These are phyloP conservation scores for Cydia amplana DNA, from an alignment of 1,140 invertebrate species.

Conservation along the genomic window DNA sequence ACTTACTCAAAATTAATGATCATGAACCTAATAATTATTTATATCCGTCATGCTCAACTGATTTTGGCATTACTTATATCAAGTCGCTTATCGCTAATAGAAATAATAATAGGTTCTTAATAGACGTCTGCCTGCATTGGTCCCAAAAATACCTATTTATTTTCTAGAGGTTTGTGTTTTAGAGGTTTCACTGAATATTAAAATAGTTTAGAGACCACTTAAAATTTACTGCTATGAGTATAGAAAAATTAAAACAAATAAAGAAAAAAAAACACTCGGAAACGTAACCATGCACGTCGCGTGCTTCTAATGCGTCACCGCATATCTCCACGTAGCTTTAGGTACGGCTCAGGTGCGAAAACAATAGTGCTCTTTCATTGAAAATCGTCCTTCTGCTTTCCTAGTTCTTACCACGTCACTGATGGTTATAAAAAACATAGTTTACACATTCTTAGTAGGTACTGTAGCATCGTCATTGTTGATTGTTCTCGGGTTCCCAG, in stretches of 20 bases:
- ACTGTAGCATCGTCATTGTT: neutral
- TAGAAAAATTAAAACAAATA: neutral
- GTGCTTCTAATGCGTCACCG: conserved; percentile 42
- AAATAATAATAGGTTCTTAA: too few relatives aligned
- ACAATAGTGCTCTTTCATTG: conserved; percentile 39
- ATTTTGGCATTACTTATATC: too few relatives aligned
- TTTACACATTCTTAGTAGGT: neutral
- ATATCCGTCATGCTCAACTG: too few relatives aligned
- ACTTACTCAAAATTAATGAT: neutral
- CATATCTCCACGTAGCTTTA: conserved; percentile 53
- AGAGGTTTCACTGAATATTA: neutral
- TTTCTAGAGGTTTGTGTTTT: neutral
- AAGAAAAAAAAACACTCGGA: neutral
- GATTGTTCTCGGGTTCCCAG: conserved; percentile 12
- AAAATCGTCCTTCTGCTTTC: neutral
- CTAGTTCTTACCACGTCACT: conserved; percentile 15
- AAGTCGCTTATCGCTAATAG: too few relatives aligned
- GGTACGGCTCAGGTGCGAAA: conserved; percentile 55
- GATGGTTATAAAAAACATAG: neutral
- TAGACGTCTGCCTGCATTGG: too few relatives aligned
- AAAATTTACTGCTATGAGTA: neutral
- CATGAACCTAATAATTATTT: too few relatives aligned
- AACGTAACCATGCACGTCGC: conserved; percentile 49
- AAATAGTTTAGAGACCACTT: neutral
- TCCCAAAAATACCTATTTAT: too few relatives aligned